A percentile compares a stretch with the other conserved stretches of the same genome.
Evolutionary conservation across 2,113 vertebrate species (phyloP).

Genomic region (Neopipo cinnamomea): DNA sequence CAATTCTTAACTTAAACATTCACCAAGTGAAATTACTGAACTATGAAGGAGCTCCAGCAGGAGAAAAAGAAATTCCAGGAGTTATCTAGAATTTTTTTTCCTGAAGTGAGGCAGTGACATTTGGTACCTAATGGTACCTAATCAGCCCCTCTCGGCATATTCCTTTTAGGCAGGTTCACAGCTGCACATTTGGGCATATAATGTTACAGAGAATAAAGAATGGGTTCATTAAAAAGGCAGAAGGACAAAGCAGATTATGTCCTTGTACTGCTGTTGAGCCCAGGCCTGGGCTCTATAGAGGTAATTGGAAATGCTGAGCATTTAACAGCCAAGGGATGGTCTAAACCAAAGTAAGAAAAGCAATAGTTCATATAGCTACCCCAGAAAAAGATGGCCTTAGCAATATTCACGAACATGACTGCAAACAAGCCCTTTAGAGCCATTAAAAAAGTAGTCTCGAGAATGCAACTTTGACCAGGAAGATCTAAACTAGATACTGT

Average conservation of each 20-base stretch:
- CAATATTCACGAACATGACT: neutral
- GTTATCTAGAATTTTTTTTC: neutral
- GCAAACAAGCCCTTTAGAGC: neutral
- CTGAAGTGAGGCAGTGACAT: neutral
- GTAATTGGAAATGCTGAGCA: neutral
- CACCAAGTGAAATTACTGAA: neutral
- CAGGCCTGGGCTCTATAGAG: neutral
- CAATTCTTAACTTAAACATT: neutral
- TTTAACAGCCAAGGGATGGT: neutral
- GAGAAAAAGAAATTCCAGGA: neutral
- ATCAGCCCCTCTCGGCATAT: neutral
- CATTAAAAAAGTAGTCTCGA: neutral
- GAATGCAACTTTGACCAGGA: neutral
- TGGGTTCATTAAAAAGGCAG: neutral
- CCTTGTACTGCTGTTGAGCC: neutral
- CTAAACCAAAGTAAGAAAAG: neutral
- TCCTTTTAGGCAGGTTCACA: neutral
- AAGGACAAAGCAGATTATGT: neutral
- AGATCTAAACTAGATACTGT: neutral
- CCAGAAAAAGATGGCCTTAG: neutral
- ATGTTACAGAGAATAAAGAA: neutral
- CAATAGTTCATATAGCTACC: neutral
- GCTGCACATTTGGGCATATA: neutral
- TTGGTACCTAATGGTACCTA: neutral
- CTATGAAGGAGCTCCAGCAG: neutral